Evolutionary conservation across 1,140 invertebrate species (phyloP), one percentile per base, ranked within the genome.

Genomic region (Proctacanthus coquilletti): DNA sequence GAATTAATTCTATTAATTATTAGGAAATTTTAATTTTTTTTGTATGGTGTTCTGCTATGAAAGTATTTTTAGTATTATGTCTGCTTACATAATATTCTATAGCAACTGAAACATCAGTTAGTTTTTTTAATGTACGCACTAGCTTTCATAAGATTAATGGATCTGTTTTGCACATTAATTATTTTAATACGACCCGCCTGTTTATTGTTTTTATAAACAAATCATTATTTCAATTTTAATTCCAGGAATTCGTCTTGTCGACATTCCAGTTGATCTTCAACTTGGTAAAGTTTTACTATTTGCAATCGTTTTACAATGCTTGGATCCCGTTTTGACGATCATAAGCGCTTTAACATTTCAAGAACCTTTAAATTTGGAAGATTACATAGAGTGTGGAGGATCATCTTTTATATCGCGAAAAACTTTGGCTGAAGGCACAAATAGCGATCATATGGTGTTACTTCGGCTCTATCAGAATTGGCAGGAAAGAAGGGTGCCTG

Each of bases 291-390:
- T 92, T 78, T 60, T 97, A 21, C 61, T 96, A 1, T 89, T 86
- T 55, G 76, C 83, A 6, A 76, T 86, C 14, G 75, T 92, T 5
- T 68, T 95, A 23, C 88, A 86, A 56, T 96, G 91, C 57, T 60
- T 96, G 4, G 86, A 93, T 65, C 92, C 92, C n/a, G 71, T 96
- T 18, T 60, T 96, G 17, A 94, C 88, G 0, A 80, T 96, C 30
- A 85, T 86, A 14, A 84, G 85, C 52, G 72, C 74, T 36, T 64
- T 95, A 33, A 75, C 84, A 2, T 77, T 87, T 52, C 82, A 80
- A 68, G 80, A 84, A 58, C 77, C 80, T 27, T 8, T 8, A 8
- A 13, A 9, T 9, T 27, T 27, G 8, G 8, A 9, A 27, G 8
- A 27, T 4, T 88, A 89, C 61, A 53, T 81, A 29, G 4, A 52